Evolutionary conservation across 2,797 vertebrate species (phyloP), one percentile per base, ranked within the genome.

Genomic region (Pterois miles): DNA sequence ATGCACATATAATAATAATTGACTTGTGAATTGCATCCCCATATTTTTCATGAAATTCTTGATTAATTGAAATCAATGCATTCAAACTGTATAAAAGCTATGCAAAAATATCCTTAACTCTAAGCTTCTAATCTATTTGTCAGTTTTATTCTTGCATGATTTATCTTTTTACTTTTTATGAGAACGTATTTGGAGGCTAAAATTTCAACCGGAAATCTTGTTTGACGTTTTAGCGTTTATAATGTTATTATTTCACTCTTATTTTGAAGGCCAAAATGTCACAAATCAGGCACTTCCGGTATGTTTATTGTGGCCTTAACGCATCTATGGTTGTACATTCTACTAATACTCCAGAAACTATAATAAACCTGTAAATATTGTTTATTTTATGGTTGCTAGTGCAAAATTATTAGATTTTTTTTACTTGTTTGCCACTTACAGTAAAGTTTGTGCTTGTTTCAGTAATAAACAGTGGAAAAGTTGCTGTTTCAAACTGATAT

Each of bases 231-330:
- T 48, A n/a, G 16, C 40, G 40, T 18, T 18, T 56, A 22, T 46
- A 6, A 48, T 10, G 18, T 63, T 25, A 22, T 0, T 34, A 23
- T 5, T 12, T 2, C 0, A 36, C 34, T 75, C 53, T 86, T 86
- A 90, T 76, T 87, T 52, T 85, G 88, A 84, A 86, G 20, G 13
- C 3, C 6, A 10, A 16, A 5, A 18, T 18, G 1, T 25, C 5
- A 13, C 1, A 31, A 1, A 27, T 40, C 46, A 31, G 11, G 2
- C 4, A 22, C 9, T 46, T 73, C 34, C n/a, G 2, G n/a, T 0
- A 1, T 50, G 1, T 52, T 59, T 25, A 18, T 43, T 25, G 20
- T n/a, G 0, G 9, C 40, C 50, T 77, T 77, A 4, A 57, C 12
- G 6, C 10, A 48, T 27, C 5, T 66, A 22, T 34, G 6, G 5